Evolutionary conservation across 2,797 vertebrate genomes (phyloP).

Genomic region (Enoplosus armatus): DNA sequence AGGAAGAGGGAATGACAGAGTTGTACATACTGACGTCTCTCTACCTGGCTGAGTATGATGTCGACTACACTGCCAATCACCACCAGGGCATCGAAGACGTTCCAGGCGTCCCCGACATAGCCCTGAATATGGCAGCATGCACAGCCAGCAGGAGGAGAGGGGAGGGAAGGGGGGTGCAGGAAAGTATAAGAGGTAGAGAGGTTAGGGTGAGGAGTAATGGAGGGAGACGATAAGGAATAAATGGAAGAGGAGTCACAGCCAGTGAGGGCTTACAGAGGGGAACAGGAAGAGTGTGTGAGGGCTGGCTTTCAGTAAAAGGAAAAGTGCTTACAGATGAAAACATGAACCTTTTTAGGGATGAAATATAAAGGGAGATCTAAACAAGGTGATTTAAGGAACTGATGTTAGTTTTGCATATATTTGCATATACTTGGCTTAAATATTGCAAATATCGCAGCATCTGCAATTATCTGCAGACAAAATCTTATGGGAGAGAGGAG

Average conservation of each 20-base stretch:
- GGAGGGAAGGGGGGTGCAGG: constrained; percentile 20
- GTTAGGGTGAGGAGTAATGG: constrained; percentile 38
- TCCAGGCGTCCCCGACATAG: constrained; percentile 99
- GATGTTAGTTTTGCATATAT: not conserved
- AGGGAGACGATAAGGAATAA: constrained; percentile 12
- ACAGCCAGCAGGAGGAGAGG: constrained; percentile 73
- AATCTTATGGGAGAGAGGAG: not conserved
- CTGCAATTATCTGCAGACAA: not conserved
- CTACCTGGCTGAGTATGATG: constrained; percentile 99
- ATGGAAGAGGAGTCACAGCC: constrained; percentile 26
- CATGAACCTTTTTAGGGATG: not conserved
- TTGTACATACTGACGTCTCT: constrained; percentile 81
- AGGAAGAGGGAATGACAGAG: constrained; percentile 62
- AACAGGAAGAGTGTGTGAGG: constrained; percentile 32
- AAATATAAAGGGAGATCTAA: constrained; percentile 5
- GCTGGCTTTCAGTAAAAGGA: constrained; percentile 24
- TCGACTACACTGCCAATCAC: constrained; percentile 99
- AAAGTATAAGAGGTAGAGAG: constrained; percentile 40
- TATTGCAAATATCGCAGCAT: not conserved
- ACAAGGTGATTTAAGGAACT: not conserved
- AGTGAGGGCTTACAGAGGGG: not conserved
- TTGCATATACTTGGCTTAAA: constrained; percentile 1
- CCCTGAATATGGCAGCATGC: constrained; percentile 92
- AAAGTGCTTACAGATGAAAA: constrained; percentile 9
- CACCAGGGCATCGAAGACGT: constrained; percentile 99